Percentiles rank a stretch among this genome's conserved stretches.
phyloP scores from a whole-genome alignment of 2,113 vertebrate species.

The Phyllostomus discolor region DNA sequence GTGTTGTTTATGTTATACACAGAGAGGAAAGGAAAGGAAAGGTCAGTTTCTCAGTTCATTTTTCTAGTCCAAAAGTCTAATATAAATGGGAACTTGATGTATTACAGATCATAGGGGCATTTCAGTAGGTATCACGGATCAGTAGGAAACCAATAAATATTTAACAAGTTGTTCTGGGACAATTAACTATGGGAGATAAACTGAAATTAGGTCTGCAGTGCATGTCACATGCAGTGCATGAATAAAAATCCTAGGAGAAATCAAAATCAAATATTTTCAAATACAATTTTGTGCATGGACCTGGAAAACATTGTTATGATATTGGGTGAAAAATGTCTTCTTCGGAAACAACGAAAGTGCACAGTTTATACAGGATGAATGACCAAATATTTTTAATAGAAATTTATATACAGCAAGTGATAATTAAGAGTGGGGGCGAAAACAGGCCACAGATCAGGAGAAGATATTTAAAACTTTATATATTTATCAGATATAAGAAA shows the following conservation, averaged over 20 bases:
- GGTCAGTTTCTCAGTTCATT: background rate
- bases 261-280: background rate
- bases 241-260: background rate
- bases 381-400: background rate
- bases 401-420: background rate
- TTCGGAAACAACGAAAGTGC: background rate
- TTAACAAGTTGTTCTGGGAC: background rate
- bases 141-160: background rate
- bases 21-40: background rate
- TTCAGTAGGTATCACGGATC: background rate
- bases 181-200: background rate
- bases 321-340: background rate
- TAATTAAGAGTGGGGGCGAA: background rate
- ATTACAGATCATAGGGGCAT: background rate
- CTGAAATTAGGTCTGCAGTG: background rate
- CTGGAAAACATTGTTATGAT: background rate
- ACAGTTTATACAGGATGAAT: background rate
- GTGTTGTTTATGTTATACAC: background rate
- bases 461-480: slow-evolving; percentile 1
- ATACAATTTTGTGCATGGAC: background rate
- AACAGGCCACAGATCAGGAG: background rate
- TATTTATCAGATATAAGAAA: background rate
- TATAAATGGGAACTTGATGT: background rate
- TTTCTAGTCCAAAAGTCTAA: background rate
- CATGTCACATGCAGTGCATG: background rate